Evolutionary conservation across 2,888 invertebrate genomes (phyloP), one percentile per base, ranked within the genome.

Genomic region (Drosophila meridionalis): DNA sequence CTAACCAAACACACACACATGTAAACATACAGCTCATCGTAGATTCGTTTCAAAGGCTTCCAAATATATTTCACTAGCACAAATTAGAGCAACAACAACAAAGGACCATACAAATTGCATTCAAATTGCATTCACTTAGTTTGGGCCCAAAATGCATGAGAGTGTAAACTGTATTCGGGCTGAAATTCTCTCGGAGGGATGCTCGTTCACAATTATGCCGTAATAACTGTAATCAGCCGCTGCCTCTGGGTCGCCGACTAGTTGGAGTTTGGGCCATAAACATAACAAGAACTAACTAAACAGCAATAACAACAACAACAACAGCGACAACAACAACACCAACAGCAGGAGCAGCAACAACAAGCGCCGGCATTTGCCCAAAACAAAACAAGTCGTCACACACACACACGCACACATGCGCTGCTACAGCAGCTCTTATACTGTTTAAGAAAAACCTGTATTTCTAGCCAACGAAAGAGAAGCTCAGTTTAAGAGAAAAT

Each of bases 171-270:
- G 69, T 64, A 71, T 83, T 79, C 63, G 60, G 52, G 42, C 36
- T 36, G 65, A 67, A 55, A 63, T 65, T 68, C 73, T 65, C 74
- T 52, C 69, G 50, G 50, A 53, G 50, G 50, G 61, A 73, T 72
- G 57, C 64, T 47, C 67, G 56, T 68, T 68, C 69, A 68, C 80
- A 80, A 84, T 82, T 80, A 84, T 80, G 77, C 64, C 75, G 36
- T 86, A 88, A 85, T 86, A 83, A 85, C 85, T 78, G 88, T 82
- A 83, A 88, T 86, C 82, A 78, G 78, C 57, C 47, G 68, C 20
- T 52, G 75, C 71, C 75, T 55, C 48, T 62, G 69, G 71, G 65
- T 58, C 50, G 40, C 55, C 71, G 70, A 71, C 82, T 77, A 75
- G 84, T 78, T 69, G 42, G 62, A 71, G 55, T 72, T 76, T 77